Evolutionary conservation across 1,140 invertebrate genomes (phyloP).

Genomic region (Pinna nobilis): DNA sequence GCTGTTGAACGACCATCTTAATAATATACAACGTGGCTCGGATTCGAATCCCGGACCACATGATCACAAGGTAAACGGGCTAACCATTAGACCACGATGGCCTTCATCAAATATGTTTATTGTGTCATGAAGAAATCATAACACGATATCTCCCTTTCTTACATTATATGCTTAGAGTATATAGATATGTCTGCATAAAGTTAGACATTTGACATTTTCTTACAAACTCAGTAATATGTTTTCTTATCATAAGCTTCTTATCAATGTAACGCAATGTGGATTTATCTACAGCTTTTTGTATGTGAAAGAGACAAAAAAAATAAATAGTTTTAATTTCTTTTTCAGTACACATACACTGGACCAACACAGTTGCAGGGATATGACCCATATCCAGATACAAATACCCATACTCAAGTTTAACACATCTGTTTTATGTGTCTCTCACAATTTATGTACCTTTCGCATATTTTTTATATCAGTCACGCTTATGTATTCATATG

Average conservation of each 20-base stretch:
- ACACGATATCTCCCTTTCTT: too few species aligned
- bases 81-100: too few species aligned
- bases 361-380: slow-evolving; percentile 57
- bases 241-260: not conserved
- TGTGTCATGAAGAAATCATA: too few species aligned
- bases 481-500: too few species aligned
- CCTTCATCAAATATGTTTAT: too few species aligned
- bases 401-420: slow-evolving; percentile 69
- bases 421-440: not conserved
- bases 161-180: not conserved
- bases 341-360: slow-evolving; percentile 68
- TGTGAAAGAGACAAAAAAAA: not conserved
- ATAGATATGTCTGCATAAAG: not conserved
- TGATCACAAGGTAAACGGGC: too few species aligned
- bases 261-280: not conserved
- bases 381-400: slow-evolving; percentile 55
- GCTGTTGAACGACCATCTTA: too few species aligned
- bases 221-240: not conserved
- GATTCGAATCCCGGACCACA: too few species aligned
- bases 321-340: slow-evolving; percentile 7
- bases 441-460: too few species aligned
- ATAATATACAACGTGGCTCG: too few species aligned
- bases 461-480: too few species aligned
- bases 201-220: not conserved
- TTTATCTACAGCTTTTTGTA: not conserved